Conservation (phyloP, 2,888 invertebrate species). For the Cacoxenus indagator region DNA sequence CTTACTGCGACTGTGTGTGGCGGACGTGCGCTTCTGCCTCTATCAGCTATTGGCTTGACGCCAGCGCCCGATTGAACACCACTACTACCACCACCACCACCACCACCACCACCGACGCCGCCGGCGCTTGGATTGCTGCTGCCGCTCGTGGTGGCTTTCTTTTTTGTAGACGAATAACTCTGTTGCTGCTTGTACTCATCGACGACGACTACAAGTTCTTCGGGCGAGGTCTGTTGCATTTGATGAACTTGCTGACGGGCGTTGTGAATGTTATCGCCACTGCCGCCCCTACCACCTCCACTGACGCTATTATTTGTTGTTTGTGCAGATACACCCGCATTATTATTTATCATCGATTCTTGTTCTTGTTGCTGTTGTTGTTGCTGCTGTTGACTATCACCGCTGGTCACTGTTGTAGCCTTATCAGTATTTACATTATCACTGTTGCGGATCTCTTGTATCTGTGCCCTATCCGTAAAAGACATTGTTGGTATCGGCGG, state of each 20-base stretch:
- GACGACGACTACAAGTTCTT: slow-evolving; percentile 66
- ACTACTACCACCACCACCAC: slow-evolving; percentile 42
- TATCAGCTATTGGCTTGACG: slow-evolving; percentile 62
- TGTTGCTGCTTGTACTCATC: slow-evolving; percentile 59
- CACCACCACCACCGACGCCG: slow-evolving; percentile 42
- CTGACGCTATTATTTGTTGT: slow-evolving; percentile 45
- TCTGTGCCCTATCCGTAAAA: slow-evolving; percentile 34
- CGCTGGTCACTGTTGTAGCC: slow-evolving; percentile 46
- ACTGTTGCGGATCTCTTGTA: slow-evolving; percentile 58
- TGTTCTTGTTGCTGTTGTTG: slow-evolving; percentile 45
- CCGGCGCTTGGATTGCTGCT: slow-evolving; percentile 48
- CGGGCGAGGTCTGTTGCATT: slow-evolving; percentile 71
- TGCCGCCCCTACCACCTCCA: slow-evolving; percentile 38
- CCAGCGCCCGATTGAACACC: slow-evolving; percentile 50
- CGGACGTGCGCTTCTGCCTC: slow-evolving; percentile 65
- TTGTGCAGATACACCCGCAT: slow-evolving; percentile 57
- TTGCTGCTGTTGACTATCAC: slow-evolving; percentile 33
- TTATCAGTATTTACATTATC: slow-evolving; percentile 70
- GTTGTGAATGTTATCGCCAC: not conserved
- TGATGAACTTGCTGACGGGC: slow-evolving; percentile 66
- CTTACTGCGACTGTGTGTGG: slow-evolving; percentile 55
- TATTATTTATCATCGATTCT: slow-evolving; percentile 68
- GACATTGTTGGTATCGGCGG: slow-evolving; percentile 45
- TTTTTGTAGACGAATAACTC: slow-evolving; percentile 45
- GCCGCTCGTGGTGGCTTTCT: slow-evolving; percentile 38